A percentile compares a stretch with the other conserved stretches of the same genome.
Evolutionary conservation across 2,797 vertebrate species (phyloP).

Genomic region (Oryzias sinensis): DNA sequence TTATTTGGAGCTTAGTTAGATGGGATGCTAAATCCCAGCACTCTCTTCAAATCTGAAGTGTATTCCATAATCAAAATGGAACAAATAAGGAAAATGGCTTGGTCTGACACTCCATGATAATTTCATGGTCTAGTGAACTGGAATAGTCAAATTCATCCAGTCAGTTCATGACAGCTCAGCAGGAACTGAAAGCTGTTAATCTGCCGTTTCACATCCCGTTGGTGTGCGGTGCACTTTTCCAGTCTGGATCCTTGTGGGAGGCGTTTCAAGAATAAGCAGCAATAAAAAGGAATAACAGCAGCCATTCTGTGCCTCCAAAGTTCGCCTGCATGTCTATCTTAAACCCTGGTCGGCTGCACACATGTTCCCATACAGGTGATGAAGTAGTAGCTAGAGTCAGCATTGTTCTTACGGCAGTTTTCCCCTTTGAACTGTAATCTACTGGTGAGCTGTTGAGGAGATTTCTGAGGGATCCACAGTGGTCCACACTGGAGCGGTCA

Average conservation of each 20-base stretch:
- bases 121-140: neutral
- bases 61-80: neutral
- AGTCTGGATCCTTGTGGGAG: constrained; percentile 20
- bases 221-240: neutral
- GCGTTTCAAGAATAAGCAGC: constrained; percentile 10
- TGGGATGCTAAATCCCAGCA: neutral
- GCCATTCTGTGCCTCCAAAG: constrained; percentile 13
- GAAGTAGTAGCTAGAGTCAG: too few species aligned
- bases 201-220: neutral
- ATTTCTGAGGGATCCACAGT: too few species aligned
- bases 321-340: constrained; percentile 11
- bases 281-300: constrained; percentile 7
- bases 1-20: neutral
- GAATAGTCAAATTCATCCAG: neutral
- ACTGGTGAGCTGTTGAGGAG: too few species aligned
- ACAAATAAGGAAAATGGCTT: neutral
- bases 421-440: too few species aligned
- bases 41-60: neutral
- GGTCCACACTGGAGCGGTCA: too few species aligned
- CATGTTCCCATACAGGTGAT: neutral
- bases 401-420: too few species aligned
- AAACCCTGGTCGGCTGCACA: constrained; percentile 11
- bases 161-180: neutral
- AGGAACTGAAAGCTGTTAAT: neutral
- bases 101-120: neutral